Evolutionary conservation across 2,797 vertebrate genomes (phyloP).

Genomic region (Dipus sagitta): DNA sequence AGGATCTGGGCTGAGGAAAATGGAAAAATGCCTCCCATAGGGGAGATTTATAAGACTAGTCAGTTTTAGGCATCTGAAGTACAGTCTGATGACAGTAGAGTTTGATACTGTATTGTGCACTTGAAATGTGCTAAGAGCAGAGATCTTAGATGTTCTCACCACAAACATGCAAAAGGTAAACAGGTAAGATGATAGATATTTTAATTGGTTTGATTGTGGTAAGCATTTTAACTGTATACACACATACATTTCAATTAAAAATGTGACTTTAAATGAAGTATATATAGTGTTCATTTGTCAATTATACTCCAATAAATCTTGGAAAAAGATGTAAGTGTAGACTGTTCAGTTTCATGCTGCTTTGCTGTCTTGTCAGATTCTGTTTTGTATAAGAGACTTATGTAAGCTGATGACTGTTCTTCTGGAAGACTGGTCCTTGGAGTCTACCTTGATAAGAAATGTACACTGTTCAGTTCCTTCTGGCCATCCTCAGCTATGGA

Average conservation of each 20-base stretch:
- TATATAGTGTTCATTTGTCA: background rate
- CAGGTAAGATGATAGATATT: background rate
- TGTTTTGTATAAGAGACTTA: background rate
- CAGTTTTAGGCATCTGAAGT: background rate
- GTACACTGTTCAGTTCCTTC: background rate
- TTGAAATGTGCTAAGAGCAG: background rate
- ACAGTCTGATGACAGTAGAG: background rate
- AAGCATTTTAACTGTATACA: background rate
- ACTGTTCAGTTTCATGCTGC: background rate
- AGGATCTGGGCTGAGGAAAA: background rate
- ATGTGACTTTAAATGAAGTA: too few species aligned
- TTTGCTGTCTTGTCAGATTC: background rate
- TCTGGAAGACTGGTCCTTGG: background rate
- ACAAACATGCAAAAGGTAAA: background rate
- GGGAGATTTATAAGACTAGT: background rate
- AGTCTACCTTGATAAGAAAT: slow-evolving; percentile 29
- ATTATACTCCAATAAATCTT: background rate
- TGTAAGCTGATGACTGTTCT: background rate
- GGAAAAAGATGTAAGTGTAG: background rate
- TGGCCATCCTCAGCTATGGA: background rate
- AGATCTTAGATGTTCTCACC: background rate
- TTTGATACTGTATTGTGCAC: background rate
- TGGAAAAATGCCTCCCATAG: background rate
- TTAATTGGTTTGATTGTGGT: background rate
- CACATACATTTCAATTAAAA: too few species aligned